Base-by-base conservation (phyloP, 2,888 invertebrate species). In the Mythimna albipuncta region DNA sequence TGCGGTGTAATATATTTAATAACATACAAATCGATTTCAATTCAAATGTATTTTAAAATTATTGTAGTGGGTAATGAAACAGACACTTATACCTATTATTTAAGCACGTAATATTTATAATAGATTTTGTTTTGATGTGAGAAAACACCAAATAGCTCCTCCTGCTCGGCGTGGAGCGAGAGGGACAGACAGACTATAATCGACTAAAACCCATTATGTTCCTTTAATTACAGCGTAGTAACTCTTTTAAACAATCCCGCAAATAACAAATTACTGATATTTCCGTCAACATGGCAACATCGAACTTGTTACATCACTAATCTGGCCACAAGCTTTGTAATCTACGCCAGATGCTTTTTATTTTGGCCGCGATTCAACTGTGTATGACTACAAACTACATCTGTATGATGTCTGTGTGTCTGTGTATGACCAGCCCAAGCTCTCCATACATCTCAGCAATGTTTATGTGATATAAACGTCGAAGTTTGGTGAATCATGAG, bases 311-410 rank as follows among this genome's bases (percentile, higher is more conserved):
- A 32, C 26, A 6, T 58, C 32, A 32, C 13, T 13, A 52, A 59
- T 54, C 32, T 6, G 0, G 32, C 41, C n/a, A 41, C 57, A 19
- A 35, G 19, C 19, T 32, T 63, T 70, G 55, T 58, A 72, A 66
- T 69, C 57, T 67, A 72, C 55, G 61, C 58, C 75, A 84, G 82
- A 83, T 82, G 77, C 69, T 76, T 38, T 32, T 58, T n/a, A 66
- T 47, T 75, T 70, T 80, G 70, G 72, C 68, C 55, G 58, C 55
- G 64, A 59, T 72, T 74, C 72, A 75, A 67, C 65, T 63, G 52
- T 41, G 16, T 68, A 63, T 35, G 11, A 62, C 50, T 55, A 54
- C 16, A 13, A 19, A 54, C 10, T 47, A 52, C 57, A 35, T 1
- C 21, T 57, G 72, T 57, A 52, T 61, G 32, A 38, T 54, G 21